Conservation (phyloP, 2,113 vertebrate genomes). For the Actenoides hombroni region DNA sequence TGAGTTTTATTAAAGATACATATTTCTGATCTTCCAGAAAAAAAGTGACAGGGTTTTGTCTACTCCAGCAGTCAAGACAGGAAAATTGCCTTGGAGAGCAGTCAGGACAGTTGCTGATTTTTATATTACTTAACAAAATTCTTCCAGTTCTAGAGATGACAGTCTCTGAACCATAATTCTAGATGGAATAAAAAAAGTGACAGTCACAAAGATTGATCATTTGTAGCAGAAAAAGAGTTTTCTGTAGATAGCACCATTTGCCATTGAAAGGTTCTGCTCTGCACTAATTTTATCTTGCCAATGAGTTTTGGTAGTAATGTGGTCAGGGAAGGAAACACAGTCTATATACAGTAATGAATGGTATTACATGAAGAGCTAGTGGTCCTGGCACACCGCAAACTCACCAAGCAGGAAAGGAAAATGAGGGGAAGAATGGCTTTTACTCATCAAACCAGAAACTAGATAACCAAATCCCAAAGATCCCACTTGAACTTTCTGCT, state of each 20-base stretch:
- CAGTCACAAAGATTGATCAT: neutral
- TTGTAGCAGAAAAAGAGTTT: neutral
- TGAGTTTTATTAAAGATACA: neutral
- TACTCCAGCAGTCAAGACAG: neutral
- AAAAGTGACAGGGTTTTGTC: neutral
- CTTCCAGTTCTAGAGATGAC: neutral
- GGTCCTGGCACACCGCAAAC: neutral
- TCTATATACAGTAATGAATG: neutral
- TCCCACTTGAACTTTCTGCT: slow-evolving; percentile 25
- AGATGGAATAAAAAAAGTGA: neutral
- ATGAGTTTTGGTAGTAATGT: neutral
- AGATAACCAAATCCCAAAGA: neutral
- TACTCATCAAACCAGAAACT: slow-evolving; percentile 37
- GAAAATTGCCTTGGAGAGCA: neutral
- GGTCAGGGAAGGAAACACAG: neutral
- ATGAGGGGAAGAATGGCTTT: neutral
- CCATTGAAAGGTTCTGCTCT: neutral
- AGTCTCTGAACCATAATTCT: neutral
- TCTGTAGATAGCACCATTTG: neutral
- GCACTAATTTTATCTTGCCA: neutral
- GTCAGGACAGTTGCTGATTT: neutral
- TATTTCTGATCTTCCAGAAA: neutral
- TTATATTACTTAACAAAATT: neutral
- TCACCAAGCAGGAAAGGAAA: slow-evolving; percentile 27
- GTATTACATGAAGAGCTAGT: neutral